Conservation (phyloP, 2,888 invertebrate species). For the Drosophila pseudotalamancana region DNA sequence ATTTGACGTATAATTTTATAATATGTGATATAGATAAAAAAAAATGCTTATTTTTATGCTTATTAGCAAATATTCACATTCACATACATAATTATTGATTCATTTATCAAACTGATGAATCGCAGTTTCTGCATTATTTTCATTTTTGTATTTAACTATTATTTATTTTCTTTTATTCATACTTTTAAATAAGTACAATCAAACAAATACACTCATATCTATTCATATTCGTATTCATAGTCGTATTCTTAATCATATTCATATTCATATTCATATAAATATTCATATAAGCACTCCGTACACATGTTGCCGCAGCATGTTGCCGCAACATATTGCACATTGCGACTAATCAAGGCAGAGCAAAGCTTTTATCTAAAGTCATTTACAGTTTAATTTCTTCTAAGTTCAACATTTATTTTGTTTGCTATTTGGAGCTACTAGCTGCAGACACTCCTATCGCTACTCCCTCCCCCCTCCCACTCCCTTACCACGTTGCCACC, state of each 20-base stretch:
- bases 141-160: background rate
- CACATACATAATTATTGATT: background rate
- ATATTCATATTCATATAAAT: background rate
- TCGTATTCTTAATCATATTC: background rate
- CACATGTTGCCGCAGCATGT: slow-evolving; percentile 23
- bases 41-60: background rate
- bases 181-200: background rate
- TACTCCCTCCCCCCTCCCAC: slow-evolving; percentile 3
- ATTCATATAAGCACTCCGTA: background rate
- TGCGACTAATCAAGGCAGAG: too few species aligned
- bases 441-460: background rate
- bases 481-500: background rate
- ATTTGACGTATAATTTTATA: too few species aligned
- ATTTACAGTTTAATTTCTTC: slow-evolving; percentile 18
- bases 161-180: background rate
- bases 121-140: too few species aligned
- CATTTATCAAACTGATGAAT: background rate
- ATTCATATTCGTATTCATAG: background rate
- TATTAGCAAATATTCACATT: too few species aligned
- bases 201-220: background rate
- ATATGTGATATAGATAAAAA: background rate
- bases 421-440: slow-evolving; percentile 37
- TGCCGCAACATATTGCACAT: slow-evolving; percentile 9
- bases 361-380: background rate
- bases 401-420: slow-evolving; percentile 40